phyloP scores from a whole-genome alignment of 1,140 invertebrate species.

The Drosophila takahashii region DNA sequence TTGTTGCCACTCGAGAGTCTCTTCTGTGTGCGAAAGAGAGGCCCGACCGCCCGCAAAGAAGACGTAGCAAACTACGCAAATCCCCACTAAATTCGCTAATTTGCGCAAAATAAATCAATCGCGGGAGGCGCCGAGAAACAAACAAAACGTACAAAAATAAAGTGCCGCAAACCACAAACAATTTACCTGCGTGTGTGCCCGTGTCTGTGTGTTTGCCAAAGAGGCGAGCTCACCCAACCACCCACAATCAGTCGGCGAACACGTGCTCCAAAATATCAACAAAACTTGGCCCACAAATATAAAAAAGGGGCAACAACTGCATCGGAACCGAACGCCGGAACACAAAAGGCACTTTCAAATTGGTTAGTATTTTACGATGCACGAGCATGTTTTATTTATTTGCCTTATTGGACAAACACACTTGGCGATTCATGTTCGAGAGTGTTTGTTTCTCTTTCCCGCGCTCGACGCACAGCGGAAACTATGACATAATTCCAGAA shows the following conservation, averaged over 20 bases:
- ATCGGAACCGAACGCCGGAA: constrained; percentile 14
- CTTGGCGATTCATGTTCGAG: not conserved
- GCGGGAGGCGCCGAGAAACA: constrained; percentile 25
- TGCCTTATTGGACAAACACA: constrained; percentile 54
- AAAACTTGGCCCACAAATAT: constrained; percentile 39
- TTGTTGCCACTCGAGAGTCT: constrained; percentile 52
- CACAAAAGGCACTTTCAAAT: constrained; percentile 39
- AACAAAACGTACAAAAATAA: constrained; percentile 29
- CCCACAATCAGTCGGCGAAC: constrained; percentile 48
- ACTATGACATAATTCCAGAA: not conserved
- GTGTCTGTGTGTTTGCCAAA: constrained; percentile 10
- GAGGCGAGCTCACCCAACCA: constrained; percentile 10
- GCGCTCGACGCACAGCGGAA: constrained; percentile 44
- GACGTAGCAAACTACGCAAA: constrained; percentile 31
- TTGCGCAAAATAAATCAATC: constrained; percentile 39
- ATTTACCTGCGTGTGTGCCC: constrained; percentile 15
- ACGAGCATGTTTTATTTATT: constrained; percentile 47
- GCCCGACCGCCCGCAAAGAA: constrained; percentile 43
- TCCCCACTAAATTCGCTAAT: constrained; percentile 36
- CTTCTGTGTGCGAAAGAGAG: constrained; percentile 59
- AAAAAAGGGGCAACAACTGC: constrained; percentile 17
- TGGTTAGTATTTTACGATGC: constrained; percentile 53
- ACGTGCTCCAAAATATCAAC: constrained; percentile 70
- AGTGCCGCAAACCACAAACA: constrained; percentile 33
- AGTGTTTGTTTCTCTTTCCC: constrained; percentile 34